These are phyloP conservation scores for Oreonectes daqikongensis DNA, from an alignment of 2,797 vertebrate genomes.

Conservation along the genomic window DNA sequence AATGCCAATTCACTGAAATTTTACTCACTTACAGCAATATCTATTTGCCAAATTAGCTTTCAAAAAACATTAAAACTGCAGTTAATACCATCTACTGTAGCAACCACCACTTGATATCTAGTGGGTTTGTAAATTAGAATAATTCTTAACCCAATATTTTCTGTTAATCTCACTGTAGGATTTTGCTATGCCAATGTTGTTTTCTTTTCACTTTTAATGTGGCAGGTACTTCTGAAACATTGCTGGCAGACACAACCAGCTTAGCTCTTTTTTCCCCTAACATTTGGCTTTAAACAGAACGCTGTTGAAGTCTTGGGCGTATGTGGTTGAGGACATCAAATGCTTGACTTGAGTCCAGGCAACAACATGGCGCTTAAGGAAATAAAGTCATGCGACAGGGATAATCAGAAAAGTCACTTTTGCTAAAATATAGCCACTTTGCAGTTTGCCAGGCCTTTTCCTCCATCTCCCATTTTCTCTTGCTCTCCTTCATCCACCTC, in stretches of 20 bases:
- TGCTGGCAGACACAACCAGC: conserved; percentile 39
- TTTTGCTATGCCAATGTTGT: conserved; percentile 50
- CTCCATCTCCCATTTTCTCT: conserved; percentile 32
- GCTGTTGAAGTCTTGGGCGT: conserved; percentile 66
- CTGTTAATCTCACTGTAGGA: conserved; percentile 11
- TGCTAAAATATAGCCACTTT: conserved; percentile 57
- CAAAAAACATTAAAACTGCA: neutral
- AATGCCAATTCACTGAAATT: conserved; percentile 53
- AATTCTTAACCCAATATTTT: conserved; percentile 30
- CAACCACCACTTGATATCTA: conserved; percentile 2
- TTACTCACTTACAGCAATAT: conserved; percentile 10
- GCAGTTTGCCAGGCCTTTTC: conserved; percentile 53
- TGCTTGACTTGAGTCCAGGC: conserved; percentile 66
- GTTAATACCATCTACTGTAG: neutral
- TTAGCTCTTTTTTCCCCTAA: conserved; percentile 52
- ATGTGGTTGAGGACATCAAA: conserved; percentile 70
- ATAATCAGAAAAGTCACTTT: conserved; percentile 66
- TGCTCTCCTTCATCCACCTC: conserved; percentile 40
- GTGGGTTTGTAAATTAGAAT: conserved; percentile 9
- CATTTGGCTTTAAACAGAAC: conserved; percentile 64
- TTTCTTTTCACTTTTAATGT: conserved; percentile 59
- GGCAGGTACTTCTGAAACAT: conserved; percentile 55
- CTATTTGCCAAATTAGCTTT: neutral
- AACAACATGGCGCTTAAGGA: conserved; percentile 71
- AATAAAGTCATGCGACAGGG: conserved; percentile 71